Conservation (phyloP, 2,797 vertebrate genomes). For the Chloroceryle inda region DNA sequence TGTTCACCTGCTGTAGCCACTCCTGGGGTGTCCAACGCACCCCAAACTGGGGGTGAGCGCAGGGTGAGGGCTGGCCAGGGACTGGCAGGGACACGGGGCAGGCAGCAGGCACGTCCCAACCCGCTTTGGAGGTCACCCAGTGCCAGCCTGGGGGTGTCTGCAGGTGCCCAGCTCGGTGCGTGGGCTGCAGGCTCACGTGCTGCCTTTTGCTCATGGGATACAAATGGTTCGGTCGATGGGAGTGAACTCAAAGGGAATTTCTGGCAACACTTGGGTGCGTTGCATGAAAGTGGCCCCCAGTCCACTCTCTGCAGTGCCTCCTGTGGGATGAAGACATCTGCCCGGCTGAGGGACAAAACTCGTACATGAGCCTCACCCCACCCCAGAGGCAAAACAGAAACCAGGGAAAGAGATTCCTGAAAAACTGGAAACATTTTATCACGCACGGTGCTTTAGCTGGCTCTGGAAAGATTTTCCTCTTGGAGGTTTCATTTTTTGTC, state of each 20-base stretch:
- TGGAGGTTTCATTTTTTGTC: background rate
- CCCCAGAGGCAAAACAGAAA: background rate
- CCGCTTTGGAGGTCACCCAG: fast-evolving
- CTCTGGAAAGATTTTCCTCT: background rate
- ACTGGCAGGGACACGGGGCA: fast-evolving
- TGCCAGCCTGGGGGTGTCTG: background rate
- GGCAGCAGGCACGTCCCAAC: background rate
- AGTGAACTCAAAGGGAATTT: background rate
- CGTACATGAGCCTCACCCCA: background rate
- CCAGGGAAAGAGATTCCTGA: background rate
- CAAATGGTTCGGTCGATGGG: background rate
- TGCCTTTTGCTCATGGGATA: fast-evolving
- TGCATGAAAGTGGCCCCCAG: background rate
- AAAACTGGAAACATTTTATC: background rate
- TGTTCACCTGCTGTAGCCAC: fast-evolving
- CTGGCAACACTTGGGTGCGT: fast-evolving
- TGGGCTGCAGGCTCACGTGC: fast-evolving
- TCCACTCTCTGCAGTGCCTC: background rate
- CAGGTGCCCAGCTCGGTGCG: fast-evolving
- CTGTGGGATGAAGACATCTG: background rate
- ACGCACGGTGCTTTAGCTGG: fast-evolving
- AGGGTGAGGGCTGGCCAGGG: background rate
- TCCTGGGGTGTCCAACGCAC: background rate
- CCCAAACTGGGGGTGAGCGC: background rate
- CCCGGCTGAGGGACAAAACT: background rate